These are phyloP conservation scores for Leptopilina drosophilae DNA, from an alignment of 2,888 invertebrate genomes.

Conservation along the genomic window DNA sequence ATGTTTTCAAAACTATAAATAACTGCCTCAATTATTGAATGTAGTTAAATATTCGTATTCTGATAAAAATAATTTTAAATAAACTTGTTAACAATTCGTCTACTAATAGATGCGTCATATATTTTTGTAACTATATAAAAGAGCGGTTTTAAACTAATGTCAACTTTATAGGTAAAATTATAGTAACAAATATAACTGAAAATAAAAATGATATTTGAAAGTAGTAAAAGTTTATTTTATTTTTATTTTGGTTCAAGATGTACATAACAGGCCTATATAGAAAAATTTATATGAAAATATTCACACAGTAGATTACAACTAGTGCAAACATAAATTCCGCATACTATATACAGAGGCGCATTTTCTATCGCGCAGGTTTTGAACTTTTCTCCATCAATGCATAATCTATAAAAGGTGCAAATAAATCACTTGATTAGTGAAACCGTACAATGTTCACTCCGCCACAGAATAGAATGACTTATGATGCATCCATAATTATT, in stretches of 20 bases:
- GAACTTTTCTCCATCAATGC: not conserved
- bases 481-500: slow-evolving; percentile 24
- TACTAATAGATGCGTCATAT: not conserved
- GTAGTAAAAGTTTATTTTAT: too few species aligned
- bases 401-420: not conserved
- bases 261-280: not conserved
- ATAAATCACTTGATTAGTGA: slow-evolving; percentile 33
- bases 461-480: not conserved
- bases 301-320: slow-evolving; percentile 14
- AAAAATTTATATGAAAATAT: not conserved
- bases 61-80: too few species aligned
- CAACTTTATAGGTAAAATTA: too few species aligned
- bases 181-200: too few species aligned
- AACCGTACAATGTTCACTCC: not conserved
- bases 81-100: too few species aligned
- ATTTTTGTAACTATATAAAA: not conserved
- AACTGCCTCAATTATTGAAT: too few species aligned
- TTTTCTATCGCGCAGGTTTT: slow-evolving; percentile 4
- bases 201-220: too few species aligned
- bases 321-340: not conserved
- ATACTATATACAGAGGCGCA: not conserved
- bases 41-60: too few species aligned
- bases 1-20: too few species aligned
- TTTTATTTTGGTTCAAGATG: not conserved
- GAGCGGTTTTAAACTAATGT: not conserved